Base-by-base conservation (phyloP, 1,140 invertebrate species). In the Alviniconcha marisindica region DNA sequence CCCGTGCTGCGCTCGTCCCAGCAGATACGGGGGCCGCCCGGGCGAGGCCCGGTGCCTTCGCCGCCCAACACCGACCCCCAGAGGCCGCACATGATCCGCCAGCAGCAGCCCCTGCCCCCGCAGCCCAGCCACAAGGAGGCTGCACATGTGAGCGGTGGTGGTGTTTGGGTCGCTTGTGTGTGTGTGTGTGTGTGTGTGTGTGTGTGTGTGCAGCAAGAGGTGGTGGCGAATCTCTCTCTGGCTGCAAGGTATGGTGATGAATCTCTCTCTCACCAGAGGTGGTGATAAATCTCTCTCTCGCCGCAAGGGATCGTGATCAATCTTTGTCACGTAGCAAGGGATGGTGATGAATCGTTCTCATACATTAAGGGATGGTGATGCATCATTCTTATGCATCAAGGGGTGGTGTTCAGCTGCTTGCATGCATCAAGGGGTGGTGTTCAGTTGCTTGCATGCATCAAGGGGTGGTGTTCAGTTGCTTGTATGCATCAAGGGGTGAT, bases 11-110 rank as follows among this genome's bases (percentile, higher is more conserved):
- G 73, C 54, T 21, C 78, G 76, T 54, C 80, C 76, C 24, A 82
- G 10, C 82, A 83, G 81, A 18, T 66, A 76, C 81, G 42, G 79
- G 12, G 69, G 78, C 60, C 71, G 28, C 36, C 80, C 38, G 24
- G 31, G n/a, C 14, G 85, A 69, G 21, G 76, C n/a, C 77, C 79
- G 1, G 60, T 85, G 14, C 86, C 86, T 21, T 78, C 86, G 14
- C 83, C 86, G 44, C 86, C 86, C 15, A 83, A 69, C 36, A 83
- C 28, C 28, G 84, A 74, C 24, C 86, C 86, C n/a, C 86, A 87
- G 79, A 63, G 82, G 33, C 84, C 86, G 1, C 86, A 87, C 73
- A 83, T 83, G 82, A 79, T 87, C 40, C 76, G 85, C 2, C 87
- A 86, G 28, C 89, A 86, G 18, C 83, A 83, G 54, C 85, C 83